Evolutionary conservation across 2,113 vertebrate genomes (phyloP).

Genomic region (Psammodynastes pulverulentus): DNA sequence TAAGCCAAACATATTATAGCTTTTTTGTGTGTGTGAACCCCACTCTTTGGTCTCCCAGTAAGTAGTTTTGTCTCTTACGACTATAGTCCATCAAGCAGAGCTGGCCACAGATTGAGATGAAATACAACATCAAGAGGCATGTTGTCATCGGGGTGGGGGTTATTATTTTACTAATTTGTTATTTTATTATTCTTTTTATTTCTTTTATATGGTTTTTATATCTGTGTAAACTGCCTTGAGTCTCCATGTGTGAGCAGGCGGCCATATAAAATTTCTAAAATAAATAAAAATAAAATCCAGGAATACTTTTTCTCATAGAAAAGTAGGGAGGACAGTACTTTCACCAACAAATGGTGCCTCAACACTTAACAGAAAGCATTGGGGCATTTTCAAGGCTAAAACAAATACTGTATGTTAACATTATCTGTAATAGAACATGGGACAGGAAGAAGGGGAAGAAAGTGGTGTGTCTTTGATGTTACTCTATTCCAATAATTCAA

Average conservation of each 20-base stretch:
- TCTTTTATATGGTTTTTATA: too few species aligned
- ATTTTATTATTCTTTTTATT: too few species aligned
- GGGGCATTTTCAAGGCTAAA: not conserved
- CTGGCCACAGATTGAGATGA: not conserved
- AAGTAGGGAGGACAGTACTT: not conserved
- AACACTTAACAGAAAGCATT: not conserved
- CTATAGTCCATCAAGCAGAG: not conserved
- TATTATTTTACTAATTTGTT: too few species aligned
- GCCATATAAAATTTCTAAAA: too few species aligned
- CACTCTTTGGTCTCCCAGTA: not conserved
- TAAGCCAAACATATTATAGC: not conserved
- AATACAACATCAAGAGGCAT: not conserved
- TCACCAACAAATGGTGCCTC: not conserved
- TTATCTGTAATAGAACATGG: not conserved
- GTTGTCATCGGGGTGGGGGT: too few species aligned
- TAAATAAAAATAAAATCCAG: not conserved
- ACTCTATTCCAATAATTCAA: too few species aligned
- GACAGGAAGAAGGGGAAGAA: not conserved
- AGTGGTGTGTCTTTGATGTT: not conserved
- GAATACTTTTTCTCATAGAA: not conserved
- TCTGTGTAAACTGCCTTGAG: too few species aligned
- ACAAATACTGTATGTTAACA: not conserved
- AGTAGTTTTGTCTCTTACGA: not conserved
- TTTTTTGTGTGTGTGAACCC: not conserved
- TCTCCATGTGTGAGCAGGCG: too few species aligned